phyloP scores from a whole-genome alignment of 1,140 invertebrate genomes.

The Drosophila serrata region DNA sequence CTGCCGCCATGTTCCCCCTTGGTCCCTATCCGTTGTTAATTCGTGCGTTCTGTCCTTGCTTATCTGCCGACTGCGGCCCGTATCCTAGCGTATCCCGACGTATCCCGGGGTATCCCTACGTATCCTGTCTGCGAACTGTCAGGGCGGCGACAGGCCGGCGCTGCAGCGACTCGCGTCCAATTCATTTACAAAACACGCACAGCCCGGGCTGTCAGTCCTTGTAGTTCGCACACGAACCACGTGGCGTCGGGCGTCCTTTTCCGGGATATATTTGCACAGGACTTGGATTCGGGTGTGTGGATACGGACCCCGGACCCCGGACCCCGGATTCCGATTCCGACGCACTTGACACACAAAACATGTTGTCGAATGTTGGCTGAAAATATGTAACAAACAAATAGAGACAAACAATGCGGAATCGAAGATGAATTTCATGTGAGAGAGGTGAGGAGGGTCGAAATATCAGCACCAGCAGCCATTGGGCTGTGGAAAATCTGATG shows the following conservation, averaged over 20 bases:
- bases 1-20: slow-evolving; percentile 43
- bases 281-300: slow-evolving; percentile 27
- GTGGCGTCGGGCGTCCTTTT: slow-evolving; percentile 20
- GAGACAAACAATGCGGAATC: slow-evolving; percentile 47
- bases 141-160: slow-evolving; percentile 49
- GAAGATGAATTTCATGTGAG: slow-evolving; percentile 31
- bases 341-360: slow-evolving; percentile 70
- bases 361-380: slow-evolving; percentile 35
- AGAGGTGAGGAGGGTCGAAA: no score
- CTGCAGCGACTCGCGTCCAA: slow-evolving; percentile 54
- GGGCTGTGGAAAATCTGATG: slow-evolving; percentile 33
- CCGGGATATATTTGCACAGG: slow-evolving; percentile 57
- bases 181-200: slow-evolving; percentile 76
- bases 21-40: slow-evolving; percentile 66
- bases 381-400: slow-evolving; percentile 53
- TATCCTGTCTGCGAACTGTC: slow-evolving; percentile 70
- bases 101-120: slow-evolving; percentile 22
- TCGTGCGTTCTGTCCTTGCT: slow-evolving; percentile 71
- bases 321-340: slow-evolving; percentile 4
- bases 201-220: slow-evolving; percentile 21
- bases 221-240: slow-evolving; percentile 43
- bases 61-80: slow-evolving; percentile 28
- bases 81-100: slow-evolving; percentile 3
- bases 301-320: slow-evolving; percentile 1
- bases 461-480: not conserved